These are phyloP conservation scores for Spea bombifrons DNA, from an alignment of 2,113 vertebrate genomes.

Conservation along the genomic window DNA sequence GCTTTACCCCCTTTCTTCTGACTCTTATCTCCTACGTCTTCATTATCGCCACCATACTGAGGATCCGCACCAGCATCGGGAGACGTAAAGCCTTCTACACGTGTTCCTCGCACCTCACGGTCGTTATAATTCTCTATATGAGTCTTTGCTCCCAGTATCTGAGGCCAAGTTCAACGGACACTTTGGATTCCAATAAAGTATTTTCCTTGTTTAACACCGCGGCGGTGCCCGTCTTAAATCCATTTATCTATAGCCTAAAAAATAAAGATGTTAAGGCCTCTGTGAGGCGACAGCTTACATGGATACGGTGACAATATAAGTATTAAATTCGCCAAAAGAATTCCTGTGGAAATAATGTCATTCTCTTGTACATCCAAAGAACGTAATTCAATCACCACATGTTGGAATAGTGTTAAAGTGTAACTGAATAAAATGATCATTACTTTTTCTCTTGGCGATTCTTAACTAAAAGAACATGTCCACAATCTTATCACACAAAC, in stretches of 20 bases:
- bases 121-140: conserved; percentile 21
- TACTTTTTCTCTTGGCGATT: no score
- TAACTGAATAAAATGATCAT: no score
- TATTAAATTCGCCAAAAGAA: no score
- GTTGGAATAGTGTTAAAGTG: no score
- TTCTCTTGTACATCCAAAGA: no score
- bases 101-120: conserved; percentile 35
- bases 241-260: conserved; percentile 36
- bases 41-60: conserved; percentile 54
- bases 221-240: background rate
- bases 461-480: no score
- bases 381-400: no score
- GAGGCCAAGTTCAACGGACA: background rate
- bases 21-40: conserved; percentile 50
- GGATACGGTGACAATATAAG: no score
- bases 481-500: no score
- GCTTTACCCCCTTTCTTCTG: conserved; percentile 42
- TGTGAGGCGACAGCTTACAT: no score
- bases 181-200: background rate
- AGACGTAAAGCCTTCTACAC: conserved; percentile 40
- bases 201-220: background rate
- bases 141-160: conserved; percentile 17
- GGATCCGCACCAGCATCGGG: conserved; percentile 41
- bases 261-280: conserved; percentile 51
- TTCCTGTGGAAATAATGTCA: no score